Evolutionary conservation across 2,113 vertebrate genomes (phyloP).

Genomic region (Microcebus lehilahytsara): DNA sequence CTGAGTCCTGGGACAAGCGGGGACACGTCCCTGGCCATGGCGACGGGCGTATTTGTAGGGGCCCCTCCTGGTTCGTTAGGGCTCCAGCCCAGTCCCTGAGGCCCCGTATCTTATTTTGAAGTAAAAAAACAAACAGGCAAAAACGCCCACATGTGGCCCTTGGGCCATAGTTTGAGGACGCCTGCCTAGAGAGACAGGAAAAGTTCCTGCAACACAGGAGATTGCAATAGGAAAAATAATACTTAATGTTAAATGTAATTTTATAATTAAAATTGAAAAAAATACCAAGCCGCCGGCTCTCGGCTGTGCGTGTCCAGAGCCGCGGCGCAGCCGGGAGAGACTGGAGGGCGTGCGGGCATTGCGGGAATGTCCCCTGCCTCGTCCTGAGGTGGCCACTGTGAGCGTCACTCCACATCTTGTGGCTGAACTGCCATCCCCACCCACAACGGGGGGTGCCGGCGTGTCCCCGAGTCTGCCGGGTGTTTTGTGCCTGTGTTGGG

Average conservation of each 20-base stretch:
- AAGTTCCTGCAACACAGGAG: not conserved
- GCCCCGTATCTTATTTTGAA: not conserved
- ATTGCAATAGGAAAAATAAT: not conserved
- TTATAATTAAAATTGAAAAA: not conserved
- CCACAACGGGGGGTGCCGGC: rapidly evolving
- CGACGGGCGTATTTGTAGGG: rapidly evolving
- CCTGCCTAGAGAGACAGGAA: not conserved
- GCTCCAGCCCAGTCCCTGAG: not conserved
- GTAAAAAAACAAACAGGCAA: too few species aligned
- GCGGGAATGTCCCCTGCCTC: rapidly evolving
- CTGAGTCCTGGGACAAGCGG: not conserved
- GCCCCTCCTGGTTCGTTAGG: not conserved
- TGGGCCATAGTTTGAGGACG: too few species aligned
- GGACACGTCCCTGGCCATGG: not conserved
- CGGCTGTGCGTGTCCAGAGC: not conserved
- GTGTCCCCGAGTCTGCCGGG: rapidly evolving
- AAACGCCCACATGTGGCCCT: too few species aligned
- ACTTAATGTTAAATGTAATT: not conserved
- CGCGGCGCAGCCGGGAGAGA: rapidly evolving
- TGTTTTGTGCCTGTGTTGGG: rapidly evolving
- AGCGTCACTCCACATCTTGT: rapidly evolving
- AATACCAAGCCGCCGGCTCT: rapidly evolving
- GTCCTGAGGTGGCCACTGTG: rapidly evolving
- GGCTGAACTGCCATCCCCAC: not conserved
- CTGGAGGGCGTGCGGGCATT: rapidly evolving